These are phyloP conservation scores for Cettia cetti DNA, from an alignment of 2,113 vertebrate species.

Conservation along the genomic window DNA sequence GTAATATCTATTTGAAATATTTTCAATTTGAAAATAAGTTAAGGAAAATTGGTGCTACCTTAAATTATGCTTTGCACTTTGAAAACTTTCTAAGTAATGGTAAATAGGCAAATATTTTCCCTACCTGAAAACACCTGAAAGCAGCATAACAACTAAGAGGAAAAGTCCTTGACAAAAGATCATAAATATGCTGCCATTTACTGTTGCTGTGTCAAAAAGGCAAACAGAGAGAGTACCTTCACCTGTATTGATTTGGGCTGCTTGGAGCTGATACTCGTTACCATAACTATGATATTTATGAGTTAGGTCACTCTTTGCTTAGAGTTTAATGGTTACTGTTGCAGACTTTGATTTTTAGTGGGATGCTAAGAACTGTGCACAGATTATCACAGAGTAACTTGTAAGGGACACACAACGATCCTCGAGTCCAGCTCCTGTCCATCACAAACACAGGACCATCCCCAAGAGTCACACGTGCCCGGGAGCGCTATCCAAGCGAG, in stretches of 20 bases:
- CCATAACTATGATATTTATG: fast-evolving
- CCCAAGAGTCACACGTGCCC: not conserved
- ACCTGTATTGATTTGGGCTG: fast-evolving
- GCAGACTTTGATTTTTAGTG: not conserved
- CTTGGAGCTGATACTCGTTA: fast-evolving
- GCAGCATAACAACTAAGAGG: not conserved
- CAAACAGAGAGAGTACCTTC: fast-evolving
- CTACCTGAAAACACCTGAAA: not conserved
- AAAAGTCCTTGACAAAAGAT: not conserved
- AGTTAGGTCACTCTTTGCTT: not conserved
- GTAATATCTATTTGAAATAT: not conserved
- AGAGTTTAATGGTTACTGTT: not conserved
- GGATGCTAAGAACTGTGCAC: not conserved
- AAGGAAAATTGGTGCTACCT: not conserved
- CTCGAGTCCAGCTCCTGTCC: too few relatives aligned
- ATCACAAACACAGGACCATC: not conserved
- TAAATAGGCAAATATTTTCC: not conserved
- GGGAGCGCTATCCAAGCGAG: too few relatives aligned
- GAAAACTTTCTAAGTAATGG: not conserved
- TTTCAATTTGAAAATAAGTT: not conserved
- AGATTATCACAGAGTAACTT: not conserved
- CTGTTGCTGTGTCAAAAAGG: not conserved
- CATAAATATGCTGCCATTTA: fast-evolving
- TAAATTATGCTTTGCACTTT: not conserved
- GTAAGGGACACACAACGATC: too few relatives aligned